Conservation (phyloP, 2,113 vertebrate species). For the Megaleporinus macrocephalus region DNA sequence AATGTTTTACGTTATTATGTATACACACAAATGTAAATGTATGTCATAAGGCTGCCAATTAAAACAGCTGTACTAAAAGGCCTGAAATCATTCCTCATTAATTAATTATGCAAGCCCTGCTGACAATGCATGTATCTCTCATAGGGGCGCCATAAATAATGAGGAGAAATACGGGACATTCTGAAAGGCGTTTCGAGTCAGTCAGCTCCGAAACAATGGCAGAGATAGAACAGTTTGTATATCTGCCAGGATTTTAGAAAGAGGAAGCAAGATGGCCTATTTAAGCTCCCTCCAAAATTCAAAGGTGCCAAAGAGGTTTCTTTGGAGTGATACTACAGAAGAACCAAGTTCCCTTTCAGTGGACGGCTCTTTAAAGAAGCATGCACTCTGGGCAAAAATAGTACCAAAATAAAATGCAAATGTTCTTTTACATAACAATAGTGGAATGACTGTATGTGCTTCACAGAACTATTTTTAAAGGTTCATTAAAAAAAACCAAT, state of each 20-base stretch:
- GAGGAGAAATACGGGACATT: neutral
- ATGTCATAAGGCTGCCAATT: constrained; percentile 28
- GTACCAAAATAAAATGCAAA: no score
- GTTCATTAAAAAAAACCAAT: no score
- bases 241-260: constrained; percentile 64
- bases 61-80: constrained; percentile 36
- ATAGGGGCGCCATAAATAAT: constrained; percentile 40
- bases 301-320: neutral
- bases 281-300: neutral
- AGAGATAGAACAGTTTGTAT: constrained; percentile 62
- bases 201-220: constrained; percentile 17
- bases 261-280: neutral
- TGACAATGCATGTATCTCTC: constrained; percentile 42
- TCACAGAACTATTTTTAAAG: no score
- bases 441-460: no score
- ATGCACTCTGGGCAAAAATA: no score
- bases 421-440: no score
- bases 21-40: constrained; percentile 23
- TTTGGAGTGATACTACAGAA: no score
- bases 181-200: neutral
- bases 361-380: no score
- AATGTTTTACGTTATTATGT: constrained; percentile 18
- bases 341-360: no score
- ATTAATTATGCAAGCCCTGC: constrained; percentile 53
- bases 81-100: constrained; percentile 40